Base-by-base conservation (phyloP, 2,797 vertebrate genomes). In the Nannoperca obscura region DNA sequence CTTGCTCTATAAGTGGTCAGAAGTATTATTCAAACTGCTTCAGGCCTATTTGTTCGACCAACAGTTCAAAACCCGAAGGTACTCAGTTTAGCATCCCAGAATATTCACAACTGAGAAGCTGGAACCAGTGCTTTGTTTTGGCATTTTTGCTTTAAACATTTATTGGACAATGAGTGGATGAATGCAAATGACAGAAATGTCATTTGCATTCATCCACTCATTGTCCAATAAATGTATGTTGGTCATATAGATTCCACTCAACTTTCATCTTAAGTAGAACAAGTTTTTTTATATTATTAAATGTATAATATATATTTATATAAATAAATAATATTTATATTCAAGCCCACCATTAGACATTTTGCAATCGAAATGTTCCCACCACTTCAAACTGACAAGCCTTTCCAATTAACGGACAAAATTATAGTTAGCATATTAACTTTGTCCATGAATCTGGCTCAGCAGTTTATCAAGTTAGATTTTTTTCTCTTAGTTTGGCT, bases 121-220 rank as follows among this genome's bases (percentile, higher is more conserved):
- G 15, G 5, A 61, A 49, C 10, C 5, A 66, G 2, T 27, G 15
- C 2, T 49, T 36, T 27, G 24, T 30, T 71, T 53, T 50, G 20
- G 1, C 38, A 19, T 24, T 53, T 55, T n/a, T 52, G 5, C 8
- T 24, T 12, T 15, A 17, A 27, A 40, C 3, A 6, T 11, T 0
- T 20, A 42, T 19, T n/a, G 1, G 24, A 12, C 0, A 0, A 24
- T 12, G 13, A 7, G 5, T 22, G 9, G 0, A 2, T 62, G 1
- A 24, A 59, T 46, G 13, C 13, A 44, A 44, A 44, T 44, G n/a
- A n/a, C n/a, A n/a, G n/a, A n/a, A n/a, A n/a, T n/a, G n/a, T n/a
- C n/a, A n/a, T n/a, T n/a, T n/a, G n/a, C n/a, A n/a, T n/a, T n/a
- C n/a, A n/a, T n/a, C n/a, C n/a, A n/a, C n/a, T n/a, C n/a, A n/a